A percentile compares a stretch with the other conserved stretches of the same genome.
Conservation (phyloP, 2,797 vertebrate species). For the Neostethus bicornis region DNA sequence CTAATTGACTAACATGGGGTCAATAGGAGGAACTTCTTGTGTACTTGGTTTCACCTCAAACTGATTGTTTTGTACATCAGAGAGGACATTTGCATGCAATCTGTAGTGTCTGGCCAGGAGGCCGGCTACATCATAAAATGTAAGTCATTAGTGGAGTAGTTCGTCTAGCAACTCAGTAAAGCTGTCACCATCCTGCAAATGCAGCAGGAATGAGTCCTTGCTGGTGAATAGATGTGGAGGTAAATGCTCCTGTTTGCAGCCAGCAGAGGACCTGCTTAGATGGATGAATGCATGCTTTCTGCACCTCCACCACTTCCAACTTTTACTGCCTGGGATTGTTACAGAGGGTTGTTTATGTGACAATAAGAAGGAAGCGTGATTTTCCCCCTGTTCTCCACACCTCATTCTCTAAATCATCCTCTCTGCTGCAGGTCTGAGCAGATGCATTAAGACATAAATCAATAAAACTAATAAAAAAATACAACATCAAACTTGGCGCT, state of each 20-base stretch:
- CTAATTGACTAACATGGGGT: slow-evolving; percentile 11
- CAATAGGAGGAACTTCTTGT: slow-evolving; percentile 31
- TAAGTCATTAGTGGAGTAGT: slow-evolving; percentile 68
- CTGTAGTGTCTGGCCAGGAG: slow-evolving; percentile 51
- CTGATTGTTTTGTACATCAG: slow-evolving; percentile 56
- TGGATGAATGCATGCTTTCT: slow-evolving; percentile 11
- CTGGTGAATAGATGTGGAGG: slow-evolving; percentile 56
- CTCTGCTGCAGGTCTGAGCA: slow-evolving; percentile 28
- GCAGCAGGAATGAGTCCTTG: slow-evolving; percentile 73
- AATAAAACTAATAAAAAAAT: not conserved
- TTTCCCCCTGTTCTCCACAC: slow-evolving; percentile 34
- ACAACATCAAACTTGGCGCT: not conserved
- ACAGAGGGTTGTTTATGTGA: slow-evolving; percentile 33
- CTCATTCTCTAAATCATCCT: slow-evolving; percentile 10
- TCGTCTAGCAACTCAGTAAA: slow-evolving; percentile 73
- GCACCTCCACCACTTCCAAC: slow-evolving; percentile 7
- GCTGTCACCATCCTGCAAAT: slow-evolving; percentile 78
- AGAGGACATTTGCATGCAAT: slow-evolving; percentile 67
- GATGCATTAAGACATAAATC: slow-evolving; percentile 43
- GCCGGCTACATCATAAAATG: slow-evolving; percentile 62
- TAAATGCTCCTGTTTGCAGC: slow-evolving; percentile 42
- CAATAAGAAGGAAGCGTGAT: not conserved
- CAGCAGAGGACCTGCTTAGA: slow-evolving; percentile 28
- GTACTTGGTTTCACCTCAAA: slow-evolving; percentile 20
- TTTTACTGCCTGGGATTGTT: slow-evolving; percentile 24